Evolutionary conservation across 2,797 vertebrate genomes (phyloP).

Genomic region (Tiaroga cobitis): DNA sequence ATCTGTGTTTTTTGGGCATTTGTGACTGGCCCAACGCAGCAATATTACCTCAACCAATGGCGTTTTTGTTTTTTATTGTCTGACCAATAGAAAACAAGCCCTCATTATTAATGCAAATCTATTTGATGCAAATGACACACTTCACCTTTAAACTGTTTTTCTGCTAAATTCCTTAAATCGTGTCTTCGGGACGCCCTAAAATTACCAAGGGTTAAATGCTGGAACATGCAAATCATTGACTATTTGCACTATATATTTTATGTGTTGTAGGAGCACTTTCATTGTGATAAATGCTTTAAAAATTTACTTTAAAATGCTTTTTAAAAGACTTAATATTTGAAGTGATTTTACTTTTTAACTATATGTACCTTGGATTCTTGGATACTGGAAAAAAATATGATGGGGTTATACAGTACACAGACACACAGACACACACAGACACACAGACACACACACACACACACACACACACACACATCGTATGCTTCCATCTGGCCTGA

Average conservation of each 20-base stretch:
- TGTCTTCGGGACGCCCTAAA: too few relatives aligned
- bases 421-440: not conserved
- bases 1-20: not conserved
- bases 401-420: not conserved
- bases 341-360: not conserved
- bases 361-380: not conserved
- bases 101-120: not conserved
- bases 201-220: not conserved
- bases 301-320: too few relatives aligned
- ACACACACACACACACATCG: not conserved
- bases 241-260: not conserved
- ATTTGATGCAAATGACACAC: not conserved
- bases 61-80: too few relatives aligned
- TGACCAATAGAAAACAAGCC: not conserved
- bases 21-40: not conserved
- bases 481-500: conserved; percentile 17
- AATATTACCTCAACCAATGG: not conserved
- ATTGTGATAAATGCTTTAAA: too few relatives aligned
- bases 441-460: too few relatives aligned
- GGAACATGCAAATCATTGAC: not conserved
- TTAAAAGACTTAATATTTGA: too few relatives aligned
- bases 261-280: too few relatives aligned
- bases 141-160: not conserved
- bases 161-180: too few relatives aligned
- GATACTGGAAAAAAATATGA: too few relatives aligned